Evolutionary conservation across 2,113 vertebrate genomes (phyloP).

Genomic region (Dasyprocta punctata): DNA sequence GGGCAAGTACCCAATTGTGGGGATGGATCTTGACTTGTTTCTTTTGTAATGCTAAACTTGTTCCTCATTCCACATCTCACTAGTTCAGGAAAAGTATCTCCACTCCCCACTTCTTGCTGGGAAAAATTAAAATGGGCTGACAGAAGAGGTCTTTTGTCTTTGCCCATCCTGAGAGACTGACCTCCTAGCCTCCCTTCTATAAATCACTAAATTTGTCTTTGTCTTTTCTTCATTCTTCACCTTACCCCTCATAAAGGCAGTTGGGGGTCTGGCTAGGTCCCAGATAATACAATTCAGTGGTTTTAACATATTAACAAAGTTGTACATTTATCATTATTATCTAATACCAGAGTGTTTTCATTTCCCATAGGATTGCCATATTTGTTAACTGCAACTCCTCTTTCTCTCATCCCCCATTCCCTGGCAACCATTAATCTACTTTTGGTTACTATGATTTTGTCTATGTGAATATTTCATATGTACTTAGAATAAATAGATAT

Average conservation of each 20-base stretch:
- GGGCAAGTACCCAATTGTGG: background rate
- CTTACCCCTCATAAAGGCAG: background rate
- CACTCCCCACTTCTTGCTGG: background rate
- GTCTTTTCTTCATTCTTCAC: background rate
- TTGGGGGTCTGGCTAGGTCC: background rate
- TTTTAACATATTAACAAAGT: constrained; percentile 11
- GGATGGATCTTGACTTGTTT: background rate
- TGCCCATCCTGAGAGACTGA: background rate
- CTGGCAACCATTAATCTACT: background rate
- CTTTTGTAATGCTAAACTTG: background rate
- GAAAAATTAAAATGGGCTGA: background rate
- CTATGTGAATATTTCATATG: background rate
- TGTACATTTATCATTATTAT: background rate
- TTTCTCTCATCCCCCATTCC: too few species aligned
- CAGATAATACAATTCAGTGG: background rate
- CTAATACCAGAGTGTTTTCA: constrained; percentile 19
- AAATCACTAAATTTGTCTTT: background rate
- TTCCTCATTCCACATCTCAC: background rate
- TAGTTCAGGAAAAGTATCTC: too few species aligned
- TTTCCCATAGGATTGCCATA: background rate
- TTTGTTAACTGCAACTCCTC: background rate
- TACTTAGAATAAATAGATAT: background rate
- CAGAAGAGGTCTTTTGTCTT: background rate
- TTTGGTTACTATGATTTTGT: background rate
- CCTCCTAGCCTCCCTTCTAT: background rate